Base-by-base conservation (phyloP, 2,113 vertebrate genomes). In the Hiodon tergisus region DNA sequence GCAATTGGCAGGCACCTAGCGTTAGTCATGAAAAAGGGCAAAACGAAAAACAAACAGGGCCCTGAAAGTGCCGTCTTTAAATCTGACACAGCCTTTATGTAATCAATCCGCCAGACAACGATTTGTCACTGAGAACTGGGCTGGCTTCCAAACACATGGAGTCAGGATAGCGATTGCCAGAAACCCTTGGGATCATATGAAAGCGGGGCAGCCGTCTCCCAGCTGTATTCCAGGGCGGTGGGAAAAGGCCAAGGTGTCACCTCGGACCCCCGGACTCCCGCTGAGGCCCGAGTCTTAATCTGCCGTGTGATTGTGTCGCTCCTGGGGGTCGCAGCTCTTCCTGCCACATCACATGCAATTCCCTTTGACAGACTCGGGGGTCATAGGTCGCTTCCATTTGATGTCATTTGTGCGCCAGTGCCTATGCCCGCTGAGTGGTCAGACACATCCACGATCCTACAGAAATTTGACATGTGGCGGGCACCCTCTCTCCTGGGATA, bases 361-460 rank as follows among this genome's bases (percentile, higher is more conserved):
- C 8, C 50, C 59, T 16, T n/a, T 62, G 59, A 72, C n/a, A 72
- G 71, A 63, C 71, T 72, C 50, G 16, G 48, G 50, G 59, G 71
- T 62, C 59, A 53, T 17, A 53, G 59, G 59, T 59, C 48, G 11
- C 46, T 11, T 62, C 71, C 71, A 53, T 72, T 72, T 60, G 48
- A 72, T 10, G 16, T 60, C 52, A 51, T 60, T n/a, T 50, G 59
- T 72, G 46, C 71, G 62, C 47, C 71, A 50, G 71, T 59, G 31
- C 31, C 31, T 31, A 31, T 31, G 31, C 31, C 71, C 50, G 3
- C 48, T 8, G 31, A 31, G 59, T 51, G 16, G 71, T 16, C 71
- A 72, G 59, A 8, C 50, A 13, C 51, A 72, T 9, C 48, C 59
- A 6, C 2, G 9, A 6, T 11, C 0, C 48, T 58, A 59, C 6